A percentile compares a stretch with the other conserved stretches of the same genome.
Evolutionary conservation across 2,113 vertebrate genomes (phyloP).

Genomic region (Bucco capensis): DNA sequence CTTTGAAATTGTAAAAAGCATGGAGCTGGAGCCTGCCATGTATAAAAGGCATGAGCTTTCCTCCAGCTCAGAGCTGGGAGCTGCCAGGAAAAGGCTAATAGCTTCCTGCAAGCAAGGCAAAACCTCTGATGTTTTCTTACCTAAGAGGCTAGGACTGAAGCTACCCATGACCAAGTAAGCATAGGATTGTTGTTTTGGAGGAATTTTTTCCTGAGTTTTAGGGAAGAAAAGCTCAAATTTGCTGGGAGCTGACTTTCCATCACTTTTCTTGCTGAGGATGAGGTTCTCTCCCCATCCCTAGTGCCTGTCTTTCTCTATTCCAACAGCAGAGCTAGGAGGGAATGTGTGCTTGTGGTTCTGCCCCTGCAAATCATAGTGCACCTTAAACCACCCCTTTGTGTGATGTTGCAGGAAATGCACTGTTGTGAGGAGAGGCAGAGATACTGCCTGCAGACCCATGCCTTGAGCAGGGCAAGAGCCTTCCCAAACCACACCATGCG

Average conservation of each 20-base stretch:
- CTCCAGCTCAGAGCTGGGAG: background rate
- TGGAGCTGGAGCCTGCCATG: background rate
- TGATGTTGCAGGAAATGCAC: background rate
- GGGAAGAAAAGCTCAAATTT: background rate
- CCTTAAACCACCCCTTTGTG: background rate
- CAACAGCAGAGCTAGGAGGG: background rate
- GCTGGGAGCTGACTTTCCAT: background rate
- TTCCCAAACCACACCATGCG: background rate
- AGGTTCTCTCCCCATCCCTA: background rate
- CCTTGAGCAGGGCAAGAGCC: no score
- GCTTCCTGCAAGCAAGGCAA: background rate
- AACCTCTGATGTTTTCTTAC: background rate
- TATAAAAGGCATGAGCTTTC: background rate
- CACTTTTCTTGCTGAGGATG: background rate
- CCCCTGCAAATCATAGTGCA: background rate
- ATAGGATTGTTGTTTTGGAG: background rate
- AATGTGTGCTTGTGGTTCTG: background rate
- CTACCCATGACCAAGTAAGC: background rate
- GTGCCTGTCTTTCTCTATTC: background rate
- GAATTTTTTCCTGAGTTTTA: background rate
- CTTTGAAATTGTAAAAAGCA: slow-evolving; percentile 2
- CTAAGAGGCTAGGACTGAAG: background rate
- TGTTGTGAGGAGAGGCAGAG: no score
- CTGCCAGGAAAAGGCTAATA: slow-evolving; percentile 10
- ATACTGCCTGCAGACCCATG: background rate